Base-by-base conservation (phyloP, 2,113 vertebrate genomes). In the Pandion haliaetus region DNA sequence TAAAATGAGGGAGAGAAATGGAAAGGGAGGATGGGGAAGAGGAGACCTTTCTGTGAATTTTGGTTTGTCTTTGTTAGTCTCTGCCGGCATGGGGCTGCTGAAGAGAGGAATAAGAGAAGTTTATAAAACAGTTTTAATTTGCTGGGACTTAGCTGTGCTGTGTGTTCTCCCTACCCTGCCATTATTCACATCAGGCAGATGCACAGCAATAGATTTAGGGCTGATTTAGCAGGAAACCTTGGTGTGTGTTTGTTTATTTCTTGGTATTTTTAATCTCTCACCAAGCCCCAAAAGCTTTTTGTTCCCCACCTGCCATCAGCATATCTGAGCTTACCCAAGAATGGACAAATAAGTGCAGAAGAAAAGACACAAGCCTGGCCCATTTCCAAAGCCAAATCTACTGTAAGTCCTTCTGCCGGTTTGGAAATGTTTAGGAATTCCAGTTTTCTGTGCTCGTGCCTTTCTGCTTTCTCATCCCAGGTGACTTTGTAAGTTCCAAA, bases 11-110 rank as follows among this genome's bases (percentile, higher is more conserved):
- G 78, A 47, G 66, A 73, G 63, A 34, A 80, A 34, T 59, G 67
- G 70, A 61, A 55, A 36, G 26, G 79, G 62, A 69, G 65, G 79
- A 59, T 52, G 82, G 20, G 15, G 44, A 50, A 38, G 34, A 44
- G 28, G 21, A 63, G 87, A 82, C 45, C 57, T 69, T 40, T n/a
- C 74, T 29, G 78, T 71, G 94, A 72, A 23, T 95, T 95, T 86
- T 86, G 94, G 89, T 28, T 72, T 3, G 28, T 80, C 85, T 88
- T 90, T 95, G 76, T 94, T 85, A 87, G 88, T 54, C 94, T 91
- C 94, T 59, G 91, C 52, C 0, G 3, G 45, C 0, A 0, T 45
- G 87, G 90, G 83, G 92, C 90, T 72, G 95, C 67, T 72, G 58
- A 71, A 14, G 17, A 65, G 65, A 47, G 73, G 66, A 52, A n/a